Evolutionary conservation across 2,113 vertebrate species (phyloP), one percentile per base, ranked within the genome.

Genomic region (Pelmatolapia mariae): DNA sequence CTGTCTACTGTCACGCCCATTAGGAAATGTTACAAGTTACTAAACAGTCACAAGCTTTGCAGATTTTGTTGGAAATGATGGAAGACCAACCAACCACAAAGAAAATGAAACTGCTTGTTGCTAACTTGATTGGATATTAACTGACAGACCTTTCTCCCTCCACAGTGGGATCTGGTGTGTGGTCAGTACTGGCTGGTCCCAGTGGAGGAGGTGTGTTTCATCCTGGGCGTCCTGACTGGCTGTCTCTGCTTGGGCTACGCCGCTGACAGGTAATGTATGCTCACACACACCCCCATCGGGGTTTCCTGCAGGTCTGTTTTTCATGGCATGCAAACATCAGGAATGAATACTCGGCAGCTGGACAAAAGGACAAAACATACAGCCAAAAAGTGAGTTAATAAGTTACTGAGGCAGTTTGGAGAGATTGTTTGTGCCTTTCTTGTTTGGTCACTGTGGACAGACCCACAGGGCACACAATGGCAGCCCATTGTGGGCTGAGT

Each of bases 111-210:
- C 13, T 73, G 61, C 61, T 66, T 38, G 19, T 10, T 63, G 1
- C 29, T 81, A 16, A 84, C 15, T 40, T 29, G n/a, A 31, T 3
- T 11, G 19, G 19, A 61, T 33, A 4, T 31, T 56, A 10, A 71
- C 57, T 86, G 61, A 79, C 78, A 15, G 3, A 10, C 18, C 31
- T 10, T 16, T 31, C 57, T 53, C 4, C n/a, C 19, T 82, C 24
- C 83, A 19, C 94, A 98, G 98, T 98, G 98, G 98, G 96, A 97
- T 92, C 96, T 98, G 95, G 98, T 98, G 91, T 98, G 97, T 89
- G 94, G 88, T 87, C 96, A 95, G 90, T 97, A 97, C 94, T 98
- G 98, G 98, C 92, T 97, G 92, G 97, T 98, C 89, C 97, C 97
- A 18, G 96, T 98, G 90, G 97, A 98, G 94, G 97, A 98, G 95